These are phyloP conservation scores for cattle (Bos taurus) DNA, from an alignment of 2,113 vertebrate genomes.

Conservation along the genomic window DNA sequence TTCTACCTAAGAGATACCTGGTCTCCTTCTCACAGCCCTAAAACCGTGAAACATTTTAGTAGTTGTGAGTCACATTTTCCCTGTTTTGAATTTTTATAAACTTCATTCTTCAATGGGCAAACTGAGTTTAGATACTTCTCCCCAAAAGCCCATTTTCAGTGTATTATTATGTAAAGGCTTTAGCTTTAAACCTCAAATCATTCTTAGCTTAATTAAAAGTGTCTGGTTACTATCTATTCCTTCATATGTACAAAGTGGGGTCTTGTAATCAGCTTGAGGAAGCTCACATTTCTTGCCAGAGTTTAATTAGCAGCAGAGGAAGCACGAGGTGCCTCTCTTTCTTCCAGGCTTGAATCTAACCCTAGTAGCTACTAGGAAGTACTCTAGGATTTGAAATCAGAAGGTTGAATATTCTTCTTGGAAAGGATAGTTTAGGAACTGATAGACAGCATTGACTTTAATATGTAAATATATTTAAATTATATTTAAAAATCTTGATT, in stretches of 20 bases:
- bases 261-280: not conserved
- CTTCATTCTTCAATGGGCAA: not conserved
- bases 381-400: not conserved
- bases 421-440: not conserved
- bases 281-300: not conserved
- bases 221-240: not conserved
- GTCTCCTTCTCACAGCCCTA: not conserved
- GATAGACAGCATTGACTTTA: not conserved
- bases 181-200: not conserved
- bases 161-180: constrained; percentile 4
- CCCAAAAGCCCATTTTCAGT: not conserved
- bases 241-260: not conserved
- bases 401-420: not conserved
- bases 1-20: not conserved
- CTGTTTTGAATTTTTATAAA: not conserved
- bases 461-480: not conserved
- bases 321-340: not conserved
- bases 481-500: not conserved
- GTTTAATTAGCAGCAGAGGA: not conserved
- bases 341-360: not conserved
- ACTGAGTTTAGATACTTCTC: not conserved
- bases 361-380: not conserved
- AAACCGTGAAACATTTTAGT: not conserved
- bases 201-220: not conserved
- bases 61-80: not conserved